Percentiles rank a stretch among this genome's conserved stretches.
Conservation (phyloP, 1,140 invertebrate genomes). For the Caenorhabditis briggsae region DNA sequence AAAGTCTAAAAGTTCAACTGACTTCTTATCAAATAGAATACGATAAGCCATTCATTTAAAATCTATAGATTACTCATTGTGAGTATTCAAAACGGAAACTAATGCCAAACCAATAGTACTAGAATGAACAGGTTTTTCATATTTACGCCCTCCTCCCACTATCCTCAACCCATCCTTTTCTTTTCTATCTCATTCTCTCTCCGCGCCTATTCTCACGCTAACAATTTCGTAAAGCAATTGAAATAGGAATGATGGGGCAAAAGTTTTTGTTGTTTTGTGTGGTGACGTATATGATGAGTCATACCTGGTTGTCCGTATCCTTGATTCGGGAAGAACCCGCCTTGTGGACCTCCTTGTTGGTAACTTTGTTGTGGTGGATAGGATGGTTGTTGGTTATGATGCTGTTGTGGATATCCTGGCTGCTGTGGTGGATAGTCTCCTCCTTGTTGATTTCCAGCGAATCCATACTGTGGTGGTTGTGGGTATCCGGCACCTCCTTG, state of each 20-base stretch:
- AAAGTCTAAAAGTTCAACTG: too few relatives aligned
- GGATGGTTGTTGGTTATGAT: constrained; percentile 48
- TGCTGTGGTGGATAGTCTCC: constrained; percentile 41
- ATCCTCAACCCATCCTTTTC: neutral
- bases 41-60: too few relatives aligned
- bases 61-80: too few relatives aligned
- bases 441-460: constrained; percentile 9
- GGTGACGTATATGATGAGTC: neutral
- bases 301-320: constrained; percentile 57
- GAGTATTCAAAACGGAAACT: too few relatives aligned
- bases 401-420: constrained; percentile 49
- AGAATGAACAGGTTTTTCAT: constrained; percentile 17
- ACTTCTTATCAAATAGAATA: too few relatives aligned
- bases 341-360: neutral
- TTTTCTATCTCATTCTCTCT: neutral
- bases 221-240: constrained; percentile 22
- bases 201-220: neutral
- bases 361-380: neutral
- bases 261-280: neutral
- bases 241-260: neutral
- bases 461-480: constrained; percentile 47
- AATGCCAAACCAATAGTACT: too few relatives aligned
- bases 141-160: neutral
- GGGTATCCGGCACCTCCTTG: constrained; percentile 53
- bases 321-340: constrained; percentile 46